Conservation (phyloP, 2,113 vertebrate genomes). For the Ctenomys sociabilis region DNA sequence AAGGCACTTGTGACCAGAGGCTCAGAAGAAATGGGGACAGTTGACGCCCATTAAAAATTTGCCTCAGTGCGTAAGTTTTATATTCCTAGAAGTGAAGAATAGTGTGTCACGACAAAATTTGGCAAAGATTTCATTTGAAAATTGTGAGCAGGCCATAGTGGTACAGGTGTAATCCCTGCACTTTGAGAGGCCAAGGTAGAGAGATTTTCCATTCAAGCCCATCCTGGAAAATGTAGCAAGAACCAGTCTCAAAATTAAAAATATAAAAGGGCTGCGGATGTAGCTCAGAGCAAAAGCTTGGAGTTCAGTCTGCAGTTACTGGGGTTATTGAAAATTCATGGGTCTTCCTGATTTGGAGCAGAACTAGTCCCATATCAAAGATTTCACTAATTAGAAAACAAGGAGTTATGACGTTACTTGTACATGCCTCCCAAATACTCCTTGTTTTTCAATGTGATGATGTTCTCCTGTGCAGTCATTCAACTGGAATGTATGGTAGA, state of each 20-base stretch:
- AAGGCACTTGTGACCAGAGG: conserved; percentile 38
- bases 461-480: background rate
- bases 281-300: background rate
- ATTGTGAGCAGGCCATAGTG: background rate
- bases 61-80: conserved; percentile 25
- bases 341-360: background rate
- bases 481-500: background rate
- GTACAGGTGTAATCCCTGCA: background rate
- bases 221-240: background rate
- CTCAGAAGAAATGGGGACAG: conserved; percentile 45
- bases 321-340: background rate
- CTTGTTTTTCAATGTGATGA: background rate
- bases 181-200: background rate
- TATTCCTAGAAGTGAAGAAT: conserved; percentile 47
- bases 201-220: background rate
- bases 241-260: background rate
- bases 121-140: conserved; percentile 63
- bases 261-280: background rate
- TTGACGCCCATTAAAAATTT: conserved; percentile 4
- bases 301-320: background rate
- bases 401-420: background rate
- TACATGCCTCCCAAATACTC: background rate
- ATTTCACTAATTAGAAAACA: conserved; percentile 39
- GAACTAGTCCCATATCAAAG: background rate
- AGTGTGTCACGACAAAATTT: conserved; percentile 40